A percentile compares a stretch with the other conserved stretches of the same genome.
phyloP scores from a whole-genome alignment of 2,888 invertebrate species.

The Troides oblongomaculatus region DNA sequence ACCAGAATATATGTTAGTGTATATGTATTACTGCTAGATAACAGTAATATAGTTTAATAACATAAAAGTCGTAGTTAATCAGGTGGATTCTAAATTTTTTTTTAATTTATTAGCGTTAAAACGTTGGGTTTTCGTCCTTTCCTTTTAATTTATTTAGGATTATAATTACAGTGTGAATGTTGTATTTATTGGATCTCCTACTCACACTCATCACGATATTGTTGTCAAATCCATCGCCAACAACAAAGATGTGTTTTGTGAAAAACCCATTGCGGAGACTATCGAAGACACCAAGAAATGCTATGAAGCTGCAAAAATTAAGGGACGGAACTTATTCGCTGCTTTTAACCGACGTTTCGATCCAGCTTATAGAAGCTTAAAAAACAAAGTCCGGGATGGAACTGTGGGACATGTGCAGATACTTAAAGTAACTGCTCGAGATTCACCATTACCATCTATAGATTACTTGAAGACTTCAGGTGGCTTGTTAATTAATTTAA shows the following conservation, averaged over 20 bases:
- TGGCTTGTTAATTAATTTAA: slow-evolving; percentile 40
- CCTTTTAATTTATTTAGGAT: too few species aligned
- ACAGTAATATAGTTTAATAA: too few species aligned
- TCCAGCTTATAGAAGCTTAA: slow-evolving; percentile 76
- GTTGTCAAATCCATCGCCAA: slow-evolving; percentile 74
- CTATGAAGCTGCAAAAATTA: slow-evolving; percentile 78
- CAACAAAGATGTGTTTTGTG: slow-evolving; percentile 84
- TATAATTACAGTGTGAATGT: slow-evolving; percentile 61
- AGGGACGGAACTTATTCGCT: slow-evolving; percentile 78
- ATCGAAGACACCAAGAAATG: slow-evolving; percentile 76
- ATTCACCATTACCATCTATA: slow-evolving; percentile 82
- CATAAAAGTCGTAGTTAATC: too few species aligned
- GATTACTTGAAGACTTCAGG: slow-evolving; percentile 82
- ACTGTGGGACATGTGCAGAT: slow-evolving; percentile 82
- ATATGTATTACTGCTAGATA: too few species aligned
- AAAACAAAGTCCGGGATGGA: slow-evolving; percentile 73
- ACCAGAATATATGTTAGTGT: too few species aligned
- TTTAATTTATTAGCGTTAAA: not conserved
- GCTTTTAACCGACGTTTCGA: slow-evolving; percentile 86
- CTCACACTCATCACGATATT: slow-evolving; percentile 79
- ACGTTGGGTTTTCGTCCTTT: too few species aligned
- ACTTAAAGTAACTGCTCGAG: slow-evolving; percentile 82
- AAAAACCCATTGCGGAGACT: slow-evolving; percentile 83
- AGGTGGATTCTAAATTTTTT: too few species aligned
- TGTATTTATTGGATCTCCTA: slow-evolving; percentile 80